phyloP scores from a whole-genome alignment of 2,113 vertebrate species.

The Microcebus tavaratra region DNA sequence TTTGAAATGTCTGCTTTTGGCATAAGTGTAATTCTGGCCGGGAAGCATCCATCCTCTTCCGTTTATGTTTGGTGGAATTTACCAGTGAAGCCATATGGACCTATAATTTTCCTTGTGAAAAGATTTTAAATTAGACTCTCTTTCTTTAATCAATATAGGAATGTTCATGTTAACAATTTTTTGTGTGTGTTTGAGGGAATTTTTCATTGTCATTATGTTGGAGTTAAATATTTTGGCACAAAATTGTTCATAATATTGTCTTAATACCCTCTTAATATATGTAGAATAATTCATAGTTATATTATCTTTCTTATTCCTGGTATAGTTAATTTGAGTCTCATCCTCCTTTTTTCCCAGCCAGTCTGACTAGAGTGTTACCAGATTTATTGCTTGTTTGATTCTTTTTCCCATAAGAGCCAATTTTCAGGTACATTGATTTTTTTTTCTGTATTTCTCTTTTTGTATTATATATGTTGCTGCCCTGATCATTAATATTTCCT shows the following conservation, averaged over 20 bases:
- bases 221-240: not conserved
- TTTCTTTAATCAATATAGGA: not conserved
- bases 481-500: not conserved
- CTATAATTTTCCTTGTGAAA: not conserved
- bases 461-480: not conserved
- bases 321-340: not conserved
- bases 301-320: not conserved
- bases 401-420: not conserved
- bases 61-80: not conserved
- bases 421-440: not conserved
- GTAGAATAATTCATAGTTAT: not conserved
- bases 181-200: not conserved
- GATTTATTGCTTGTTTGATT: not conserved
- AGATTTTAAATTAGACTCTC: not conserved
- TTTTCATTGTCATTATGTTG: not conserved
- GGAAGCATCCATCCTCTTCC: not conserved
- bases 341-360: not conserved
- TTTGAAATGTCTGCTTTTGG: not conserved
- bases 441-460: not conserved
- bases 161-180: not conserved
- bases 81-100: not conserved
- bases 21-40: not conserved
- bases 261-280: not conserved
- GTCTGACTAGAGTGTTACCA: not conserved
- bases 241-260: not conserved